Evolutionary conservation across 2,797 vertebrate species (phyloP).

Genomic region (Xenops minutus): DNA sequence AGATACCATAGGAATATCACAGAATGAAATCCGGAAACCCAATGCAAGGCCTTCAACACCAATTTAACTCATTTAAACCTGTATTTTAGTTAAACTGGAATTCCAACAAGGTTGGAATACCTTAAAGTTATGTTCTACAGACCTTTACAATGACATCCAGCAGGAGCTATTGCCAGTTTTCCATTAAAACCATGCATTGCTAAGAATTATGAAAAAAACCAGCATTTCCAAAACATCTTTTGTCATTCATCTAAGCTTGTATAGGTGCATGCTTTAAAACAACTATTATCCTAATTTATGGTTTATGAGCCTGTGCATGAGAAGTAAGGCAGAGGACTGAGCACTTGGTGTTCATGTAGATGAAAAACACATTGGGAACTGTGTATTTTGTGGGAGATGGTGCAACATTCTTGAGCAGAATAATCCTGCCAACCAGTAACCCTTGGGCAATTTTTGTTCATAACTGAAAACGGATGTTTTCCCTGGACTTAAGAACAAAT

Average conservation of each 20-base stretch:
- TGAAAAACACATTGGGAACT: background rate
- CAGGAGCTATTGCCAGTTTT: background rate
- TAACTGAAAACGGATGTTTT: background rate
- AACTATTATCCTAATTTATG: background rate
- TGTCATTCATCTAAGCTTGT: background rate
- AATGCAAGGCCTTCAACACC: background rate
- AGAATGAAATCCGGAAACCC: background rate
- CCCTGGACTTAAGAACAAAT: background rate
- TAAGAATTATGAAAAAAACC: background rate
- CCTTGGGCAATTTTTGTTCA: background rate
- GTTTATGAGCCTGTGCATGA: background rate
- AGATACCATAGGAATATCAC: background rate
- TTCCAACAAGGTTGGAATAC: background rate
- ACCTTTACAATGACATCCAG: background rate
- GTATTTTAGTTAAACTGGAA: background rate
- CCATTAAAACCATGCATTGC: background rate
- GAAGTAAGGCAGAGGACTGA: background rate
- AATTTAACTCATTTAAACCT: background rate
- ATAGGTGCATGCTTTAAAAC: background rate
- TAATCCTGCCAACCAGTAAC: background rate
- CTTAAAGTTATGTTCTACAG: background rate
- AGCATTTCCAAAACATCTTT: background rate
- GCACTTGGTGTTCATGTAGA: fast-evolving
- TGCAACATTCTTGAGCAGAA: background rate
- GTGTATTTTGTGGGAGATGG: background rate